Base-by-base conservation (phyloP, 92 coral and sea anemone genomes). In the Heliopora coerulea region DNA sequence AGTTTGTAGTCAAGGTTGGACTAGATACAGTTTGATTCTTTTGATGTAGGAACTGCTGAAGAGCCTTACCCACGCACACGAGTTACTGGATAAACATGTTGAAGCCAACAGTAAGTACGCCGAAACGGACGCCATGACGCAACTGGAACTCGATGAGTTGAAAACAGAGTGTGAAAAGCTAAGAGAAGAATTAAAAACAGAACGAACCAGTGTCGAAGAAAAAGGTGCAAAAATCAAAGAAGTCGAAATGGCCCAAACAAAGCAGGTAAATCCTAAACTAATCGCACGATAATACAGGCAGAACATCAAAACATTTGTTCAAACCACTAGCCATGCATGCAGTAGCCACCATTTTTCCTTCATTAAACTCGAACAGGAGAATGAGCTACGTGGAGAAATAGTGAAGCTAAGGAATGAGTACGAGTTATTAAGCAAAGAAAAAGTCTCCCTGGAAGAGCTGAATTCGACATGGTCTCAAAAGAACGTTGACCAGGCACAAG, bases 81-180 rank as follows among this genome's bases (percentile, higher is more conserved):
- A 70, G 44, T 37, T 91, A 54, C 72, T 91, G 15, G 80, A 81
- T 23, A 84, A 79, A 18, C 96, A 91, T 29, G 89, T 91, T 3
- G 96, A 88, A 49, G 66, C 88, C 34, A 90, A 84, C 62, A 92
- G 74, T 59, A 89, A 88, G 62, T 96, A 85, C 78, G 80, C 78
- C 2, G 93, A 92, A 81, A 49, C 78, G 20, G 96, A 92, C 72
- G 87, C 87, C 11, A 56, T 85, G 39, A 86, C 84, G 24, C 91
- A 87, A 65, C 80, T 87, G 33, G 96, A 89, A 67, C 72, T 92
- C 59, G 97, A 89, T 65, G 91, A 92, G 60, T 59, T 67, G 37
- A 89, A 82, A 65, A 87, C 91, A 4, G 96, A 89, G 32, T 75
- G 68, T 79, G 84, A 85, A 29, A 60, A 78, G 11, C 84, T 83